Conservation (phyloP, 2,113 vertebrate species). For the Xiphorhynchus elegans region DNA sequence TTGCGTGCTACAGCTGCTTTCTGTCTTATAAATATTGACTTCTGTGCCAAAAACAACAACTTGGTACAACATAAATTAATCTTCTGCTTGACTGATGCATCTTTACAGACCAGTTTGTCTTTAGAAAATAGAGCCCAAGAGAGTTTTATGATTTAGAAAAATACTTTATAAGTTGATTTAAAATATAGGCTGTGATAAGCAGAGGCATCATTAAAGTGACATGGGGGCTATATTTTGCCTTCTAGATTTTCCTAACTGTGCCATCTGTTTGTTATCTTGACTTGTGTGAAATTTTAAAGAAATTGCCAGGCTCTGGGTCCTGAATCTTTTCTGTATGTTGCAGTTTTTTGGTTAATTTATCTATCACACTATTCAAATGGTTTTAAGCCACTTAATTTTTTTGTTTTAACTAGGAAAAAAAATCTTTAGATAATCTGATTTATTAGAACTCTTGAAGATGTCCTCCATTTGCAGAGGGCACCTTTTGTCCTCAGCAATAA, state of each 20-base stretch:
- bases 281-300: constrained; percentile 25
- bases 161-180: constrained; percentile 51
- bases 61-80: constrained; percentile 61
- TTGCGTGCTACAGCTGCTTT: constrained; percentile 46
- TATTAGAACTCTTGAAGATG: not conserved
- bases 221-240: constrained; percentile 45
- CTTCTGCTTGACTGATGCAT: constrained; percentile 60
- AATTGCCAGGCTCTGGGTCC: not conserved
- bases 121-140: constrained; percentile 59
- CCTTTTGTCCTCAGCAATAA: not conserved
- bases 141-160: constrained; percentile 65
- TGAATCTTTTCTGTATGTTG: not conserved
- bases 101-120: constrained; percentile 64
- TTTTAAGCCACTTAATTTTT: not conserved
- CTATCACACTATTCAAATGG: not conserved
- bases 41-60: constrained; percentile 54
- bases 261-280: constrained; percentile 26
- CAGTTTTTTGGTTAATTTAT: not conserved
- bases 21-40: constrained; percentile 64
- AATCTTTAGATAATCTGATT: not conserved
- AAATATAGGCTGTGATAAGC: constrained; percentile 50
- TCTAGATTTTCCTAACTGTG: constrained; percentile 50
- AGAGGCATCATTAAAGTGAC: constrained; percentile 42
- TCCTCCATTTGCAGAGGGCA: not conserved
- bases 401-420: not conserved